These are phyloP conservation scores for Chelonoidis abingdonii DNA, from an alignment of 2,113 vertebrate species.

Conservation along the genomic window DNA sequence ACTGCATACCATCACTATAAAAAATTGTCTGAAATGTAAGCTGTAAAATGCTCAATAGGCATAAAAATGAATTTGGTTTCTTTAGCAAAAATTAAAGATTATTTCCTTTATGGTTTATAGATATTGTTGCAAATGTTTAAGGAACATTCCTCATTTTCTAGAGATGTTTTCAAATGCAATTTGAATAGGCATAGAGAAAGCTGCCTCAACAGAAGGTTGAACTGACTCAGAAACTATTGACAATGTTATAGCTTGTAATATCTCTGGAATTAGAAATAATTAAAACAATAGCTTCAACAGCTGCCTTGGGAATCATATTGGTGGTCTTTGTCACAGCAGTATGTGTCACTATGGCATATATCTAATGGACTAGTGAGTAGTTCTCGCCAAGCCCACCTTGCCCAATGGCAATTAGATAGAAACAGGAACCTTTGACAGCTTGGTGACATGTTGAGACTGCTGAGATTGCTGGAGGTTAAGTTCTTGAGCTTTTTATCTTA, in stretches of 20 bases:
- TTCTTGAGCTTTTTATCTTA: conserved; percentile 81
- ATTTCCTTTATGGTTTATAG: conserved; percentile 41
- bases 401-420: conserved; percentile 72
- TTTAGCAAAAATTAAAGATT: conserved; percentile 1
- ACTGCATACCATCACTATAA: conserved; percentile 58
- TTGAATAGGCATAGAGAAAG: conserved; percentile 33
- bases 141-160: not conserved
- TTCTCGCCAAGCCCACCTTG: conserved; percentile 63
- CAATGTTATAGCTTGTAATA: conserved; percentile 46
- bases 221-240: conserved; percentile 64
- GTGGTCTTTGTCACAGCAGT: conserved; percentile 84
- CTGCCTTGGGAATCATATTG: conserved; percentile 86
- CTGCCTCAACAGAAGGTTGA: conserved; percentile 52
- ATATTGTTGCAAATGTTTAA: not conserved
- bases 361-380: conserved; percentile 70
- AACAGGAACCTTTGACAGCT: conserved; percentile 73
- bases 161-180: conserved; percentile 45
- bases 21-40: conserved; percentile 64
- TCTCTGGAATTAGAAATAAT: conserved; percentile 79
- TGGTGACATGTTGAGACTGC: conserved; percentile 68
- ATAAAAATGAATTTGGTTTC: conserved; percentile 28
- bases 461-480: conserved; percentile 80
- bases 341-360: conserved; percentile 71
- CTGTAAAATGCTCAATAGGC: conserved; percentile 39
- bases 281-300: conserved; percentile 78